Conservation (phyloP, 1,140 invertebrate species). For the Temnothorax curvispinosus region DNA sequence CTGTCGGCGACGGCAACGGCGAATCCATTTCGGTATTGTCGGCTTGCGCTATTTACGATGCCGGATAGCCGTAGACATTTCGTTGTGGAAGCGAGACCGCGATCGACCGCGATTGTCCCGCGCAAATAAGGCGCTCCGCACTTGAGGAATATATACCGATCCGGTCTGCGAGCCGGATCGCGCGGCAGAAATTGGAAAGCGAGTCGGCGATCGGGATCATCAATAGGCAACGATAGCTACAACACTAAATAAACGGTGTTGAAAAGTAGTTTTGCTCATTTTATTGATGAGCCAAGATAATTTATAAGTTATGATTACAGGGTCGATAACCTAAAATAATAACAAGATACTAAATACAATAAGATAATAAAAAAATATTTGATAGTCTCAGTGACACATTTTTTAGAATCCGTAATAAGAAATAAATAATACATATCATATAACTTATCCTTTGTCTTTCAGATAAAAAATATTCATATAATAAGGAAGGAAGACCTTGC, state of each 20-base stretch:
- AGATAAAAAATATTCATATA: too few species aligned
- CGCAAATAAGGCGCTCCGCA: slow-evolving; percentile 12
- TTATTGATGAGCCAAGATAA: background rate
- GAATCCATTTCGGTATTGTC: slow-evolving; percentile 24
- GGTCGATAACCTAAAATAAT: background rate
- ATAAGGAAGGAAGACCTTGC: background rate
- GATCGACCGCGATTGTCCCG: background rate
- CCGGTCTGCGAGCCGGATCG: background rate
- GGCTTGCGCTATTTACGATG: slow-evolving; percentile 22
- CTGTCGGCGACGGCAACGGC: background rate
- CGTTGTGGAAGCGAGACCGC: slow-evolving; percentile 13
- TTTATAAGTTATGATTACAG: background rate
- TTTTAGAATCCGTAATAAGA: background rate
- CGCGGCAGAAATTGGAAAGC: slow-evolving; percentile 46
- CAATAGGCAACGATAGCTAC: background rate
- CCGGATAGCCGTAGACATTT: background rate
- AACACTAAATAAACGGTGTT: background rate
- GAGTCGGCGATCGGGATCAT: slow-evolving; percentile 13
- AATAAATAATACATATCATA: background rate
- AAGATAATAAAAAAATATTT: background rate
- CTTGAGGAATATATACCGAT: background rate
- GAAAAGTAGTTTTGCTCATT: background rate
- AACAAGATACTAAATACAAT: too few species aligned
- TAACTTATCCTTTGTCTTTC: background rate
- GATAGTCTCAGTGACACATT: background rate